phyloP scores from a whole-genome alignment of 35 echinoderm and acorn worm genomes.

The Diadema setosum region DNA sequence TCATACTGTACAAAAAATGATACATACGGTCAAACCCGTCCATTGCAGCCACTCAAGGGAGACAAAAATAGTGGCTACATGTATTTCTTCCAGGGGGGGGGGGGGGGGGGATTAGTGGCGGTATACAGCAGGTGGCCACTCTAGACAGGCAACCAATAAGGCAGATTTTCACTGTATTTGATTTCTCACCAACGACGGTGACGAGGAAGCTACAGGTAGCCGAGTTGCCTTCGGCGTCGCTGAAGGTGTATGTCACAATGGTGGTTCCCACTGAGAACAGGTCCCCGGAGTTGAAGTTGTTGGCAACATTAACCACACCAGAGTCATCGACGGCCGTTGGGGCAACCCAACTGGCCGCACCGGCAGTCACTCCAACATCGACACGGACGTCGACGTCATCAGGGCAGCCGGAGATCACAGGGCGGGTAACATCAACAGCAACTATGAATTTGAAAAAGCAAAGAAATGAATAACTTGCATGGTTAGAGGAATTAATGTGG shows the following conservation, averaged over 20 bases:
- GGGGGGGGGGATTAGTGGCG: too few relatives aligned
- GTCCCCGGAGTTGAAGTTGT: neutral
- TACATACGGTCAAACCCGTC: too few relatives aligned
- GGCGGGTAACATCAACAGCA: conserved; percentile 16
- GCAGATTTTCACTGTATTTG: too few relatives aligned
- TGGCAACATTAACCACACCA: conserved; percentile 16
- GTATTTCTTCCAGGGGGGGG: too few relatives aligned
- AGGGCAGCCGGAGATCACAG: conserved; percentile 29
- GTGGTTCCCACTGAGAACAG: conserved; percentile 30
- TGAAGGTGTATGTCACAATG: conserved; percentile 54
- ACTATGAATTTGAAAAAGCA: too few relatives aligned
- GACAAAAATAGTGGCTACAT: too few relatives aligned
- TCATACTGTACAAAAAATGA: too few relatives aligned
- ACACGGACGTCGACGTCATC: neutral
- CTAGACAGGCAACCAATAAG: too few relatives aligned
- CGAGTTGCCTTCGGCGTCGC: conserved; percentile 46
- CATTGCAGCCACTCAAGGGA: too few relatives aligned
- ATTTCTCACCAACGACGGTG: conserved; percentile 4
- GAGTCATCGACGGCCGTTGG: conserved; percentile 72
- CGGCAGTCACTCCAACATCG: neutral
- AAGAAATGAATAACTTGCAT: too few relatives aligned
- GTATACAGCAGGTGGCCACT: too few relatives aligned
- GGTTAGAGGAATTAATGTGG: too few relatives aligned
- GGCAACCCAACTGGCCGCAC: conserved; percentile 23
- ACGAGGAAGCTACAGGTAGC: conserved; percentile 32